Conservation (phyloP, 2,888 invertebrate genomes). For the Odontocolon sp. region DNA sequence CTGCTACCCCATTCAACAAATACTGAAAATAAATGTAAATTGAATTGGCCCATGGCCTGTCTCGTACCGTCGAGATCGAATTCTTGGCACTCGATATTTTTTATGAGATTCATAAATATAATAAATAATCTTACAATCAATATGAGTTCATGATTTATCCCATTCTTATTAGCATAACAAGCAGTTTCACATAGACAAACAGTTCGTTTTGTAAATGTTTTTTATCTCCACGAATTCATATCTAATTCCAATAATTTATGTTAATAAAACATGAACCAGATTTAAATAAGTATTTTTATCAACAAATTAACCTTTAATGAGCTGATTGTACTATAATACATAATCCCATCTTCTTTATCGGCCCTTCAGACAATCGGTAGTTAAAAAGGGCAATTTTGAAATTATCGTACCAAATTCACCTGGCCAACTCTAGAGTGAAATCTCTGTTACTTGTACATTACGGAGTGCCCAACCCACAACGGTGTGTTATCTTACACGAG, state of each 20-base stretch:
- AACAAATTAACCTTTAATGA: too few species aligned
- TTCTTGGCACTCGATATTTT: slow-evolving; percentile 11
- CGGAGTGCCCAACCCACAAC: slow-evolving; percentile 35
- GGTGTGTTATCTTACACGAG: slow-evolving; percentile 53
- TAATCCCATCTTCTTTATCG: too few species aligned
- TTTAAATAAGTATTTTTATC: too few species aligned
- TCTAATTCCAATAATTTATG: too few species aligned
- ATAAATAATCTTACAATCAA: slow-evolving; percentile 6
- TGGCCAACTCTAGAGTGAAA: neutral
- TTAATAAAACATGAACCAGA: too few species aligned
- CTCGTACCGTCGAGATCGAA: neutral
- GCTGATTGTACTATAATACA: neutral
- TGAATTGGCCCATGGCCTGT: slow-evolving; percentile 30
- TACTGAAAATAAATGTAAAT: slow-evolving; percentile 49
- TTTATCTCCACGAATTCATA: too few species aligned
- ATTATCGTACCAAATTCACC: neutral
- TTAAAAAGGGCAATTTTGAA: neutral
- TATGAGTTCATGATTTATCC: neutral
- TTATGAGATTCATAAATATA: neutral
- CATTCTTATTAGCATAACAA: too few species aligned
- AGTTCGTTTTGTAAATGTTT: too few species aligned
- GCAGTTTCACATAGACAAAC: too few species aligned
- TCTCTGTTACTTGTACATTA: slow-evolving; percentile 17
- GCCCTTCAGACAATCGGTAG: too few species aligned
- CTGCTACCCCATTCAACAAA: slow-evolving; percentile 24